Percentiles rank a stretch among this genome's conserved stretches.
These are phyloP conservation scores for Lasius fuliginosus DNA, from an alignment of 2,888 invertebrate species.

Conservation along the genomic window DNA sequence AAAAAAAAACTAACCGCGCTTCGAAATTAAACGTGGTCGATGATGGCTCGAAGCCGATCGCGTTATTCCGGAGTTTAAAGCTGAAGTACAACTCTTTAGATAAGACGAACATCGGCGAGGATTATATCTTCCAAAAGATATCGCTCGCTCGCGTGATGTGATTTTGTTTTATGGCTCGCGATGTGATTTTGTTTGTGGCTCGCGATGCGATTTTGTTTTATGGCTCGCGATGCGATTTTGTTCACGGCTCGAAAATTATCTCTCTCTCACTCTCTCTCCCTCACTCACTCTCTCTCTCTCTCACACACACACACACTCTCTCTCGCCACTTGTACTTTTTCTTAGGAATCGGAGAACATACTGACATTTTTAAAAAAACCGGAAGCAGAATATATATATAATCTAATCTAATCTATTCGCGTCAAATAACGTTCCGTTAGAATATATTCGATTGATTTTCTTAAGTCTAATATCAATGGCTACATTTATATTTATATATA, in stretches of 20 bases:
- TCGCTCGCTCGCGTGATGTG: not conserved
- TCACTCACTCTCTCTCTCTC: not conserved
- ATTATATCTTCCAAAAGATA: constrained; percentile 2
- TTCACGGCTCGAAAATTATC: not conserved
- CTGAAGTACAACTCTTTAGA: not conserved
- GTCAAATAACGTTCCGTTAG: not conserved
- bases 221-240: not conserved
- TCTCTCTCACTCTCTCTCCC: too few relatives aligned
- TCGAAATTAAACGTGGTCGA: not conserved
- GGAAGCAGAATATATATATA: not conserved
- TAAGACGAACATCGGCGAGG: not conserved
- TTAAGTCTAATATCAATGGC: not conserved
- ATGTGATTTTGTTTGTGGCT: not conserved
- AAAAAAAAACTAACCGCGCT: not conserved
- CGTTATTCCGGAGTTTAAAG: not conserved
- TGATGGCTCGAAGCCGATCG: constrained; percentile 1
- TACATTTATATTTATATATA: not conserved
- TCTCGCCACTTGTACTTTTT: not conserved
- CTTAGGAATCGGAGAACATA: not conserved
- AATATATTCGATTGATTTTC: not conserved
- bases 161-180: not conserved
- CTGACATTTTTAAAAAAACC: not conserved
- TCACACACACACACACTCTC: too few relatives aligned
- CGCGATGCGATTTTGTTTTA: not conserved
- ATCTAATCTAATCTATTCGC: not conserved